Base-by-base conservation (phyloP, 2,888 invertebrate genomes). In the Adela reaumurella region DNA sequence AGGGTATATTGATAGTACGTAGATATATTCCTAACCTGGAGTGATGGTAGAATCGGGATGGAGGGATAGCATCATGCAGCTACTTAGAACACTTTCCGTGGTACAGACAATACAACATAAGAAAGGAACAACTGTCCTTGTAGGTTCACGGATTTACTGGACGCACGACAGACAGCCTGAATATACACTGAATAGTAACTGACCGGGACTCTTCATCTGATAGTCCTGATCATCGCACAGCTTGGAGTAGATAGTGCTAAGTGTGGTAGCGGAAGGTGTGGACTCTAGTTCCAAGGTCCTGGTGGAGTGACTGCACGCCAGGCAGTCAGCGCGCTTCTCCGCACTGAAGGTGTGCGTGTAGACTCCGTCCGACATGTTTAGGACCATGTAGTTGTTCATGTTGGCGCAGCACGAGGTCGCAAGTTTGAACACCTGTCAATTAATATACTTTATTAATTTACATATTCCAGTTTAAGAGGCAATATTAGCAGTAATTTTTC, bases 331-430 rank as follows among this genome's bases (percentile, higher is more conserved):
- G 55, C 91, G 92, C 59, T 83, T 90, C 63, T 97, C 97, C 0
- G 96, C 93, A 67, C 90, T 90, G 65, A 95, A 98, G 1, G 96
- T 94, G 63, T 95, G 96, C 0, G 95, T 92, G 64, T 97, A 98
- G 29, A 98, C 91, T 1, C 98, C 98, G 62, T 97, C 96, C 1
- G 91, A 83, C 78, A 98, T 94, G 64, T 96, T 97, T 61, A 99
- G 90, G 51, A 97, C 94, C 87, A 97, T 88, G 64, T 97, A 99
- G 73, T 99, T 99, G 64, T 94, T 91, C 72, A 99, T 83, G 35
- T 90, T 89, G 1, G 88, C 83, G 56, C 91, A 92, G 61, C 95
- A 95, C 56, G 92, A 95, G 24, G 97, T 93, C 1, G 96, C 96
- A 50, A 99, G 67, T 79, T 99, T 99, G 61, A 99, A 97, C 2